phyloP scores from a whole-genome alignment of 2,888 invertebrate species.

The Thecophora atra region DNA sequence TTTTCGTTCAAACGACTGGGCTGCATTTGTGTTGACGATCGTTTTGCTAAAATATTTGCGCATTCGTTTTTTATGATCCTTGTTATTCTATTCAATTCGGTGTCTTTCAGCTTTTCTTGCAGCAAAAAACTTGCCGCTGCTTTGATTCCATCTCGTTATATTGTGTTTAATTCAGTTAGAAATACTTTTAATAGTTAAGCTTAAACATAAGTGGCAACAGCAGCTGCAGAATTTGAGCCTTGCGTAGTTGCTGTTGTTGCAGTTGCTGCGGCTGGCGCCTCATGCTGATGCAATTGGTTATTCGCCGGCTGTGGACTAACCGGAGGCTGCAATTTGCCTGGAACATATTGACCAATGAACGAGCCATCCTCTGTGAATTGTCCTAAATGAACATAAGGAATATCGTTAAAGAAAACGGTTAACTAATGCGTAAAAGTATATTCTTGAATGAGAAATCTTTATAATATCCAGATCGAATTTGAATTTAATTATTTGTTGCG shows the following conservation, averaged over 20 bases:
- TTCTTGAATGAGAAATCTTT: no score
- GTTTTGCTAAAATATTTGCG: background rate
- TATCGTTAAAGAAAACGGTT: no score
- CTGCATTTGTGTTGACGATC: background rate
- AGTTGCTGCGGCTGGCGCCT: constrained; percentile 57
- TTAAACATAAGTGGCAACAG: constrained; percentile 76
- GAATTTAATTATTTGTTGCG: no score
- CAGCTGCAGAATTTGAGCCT: constrained; percentile 52
- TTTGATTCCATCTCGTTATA: no score
- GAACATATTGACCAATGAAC: constrained; percentile 96
- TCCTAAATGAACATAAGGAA: constrained; percentile 51
- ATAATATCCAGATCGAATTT: no score
- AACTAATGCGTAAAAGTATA: no score
- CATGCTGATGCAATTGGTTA: constrained; percentile 63
- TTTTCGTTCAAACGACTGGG: constrained; percentile 4
- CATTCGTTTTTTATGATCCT: background rate
- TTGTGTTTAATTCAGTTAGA: constrained; percentile 46
- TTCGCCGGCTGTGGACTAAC: constrained; percentile 66
- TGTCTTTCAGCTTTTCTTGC: constrained; percentile 35
- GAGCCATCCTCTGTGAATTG: constrained; percentile 97
- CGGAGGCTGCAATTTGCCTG: constrained; percentile 76
- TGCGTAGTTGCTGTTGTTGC: constrained; percentile 57
- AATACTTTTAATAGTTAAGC: constrained; percentile 47
- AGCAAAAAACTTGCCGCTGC: no score
- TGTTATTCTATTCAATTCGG: constrained; percentile 37